Conservation (phyloP, 1,140 invertebrate genomes). For the Drosophila nebulosa region DNA sequence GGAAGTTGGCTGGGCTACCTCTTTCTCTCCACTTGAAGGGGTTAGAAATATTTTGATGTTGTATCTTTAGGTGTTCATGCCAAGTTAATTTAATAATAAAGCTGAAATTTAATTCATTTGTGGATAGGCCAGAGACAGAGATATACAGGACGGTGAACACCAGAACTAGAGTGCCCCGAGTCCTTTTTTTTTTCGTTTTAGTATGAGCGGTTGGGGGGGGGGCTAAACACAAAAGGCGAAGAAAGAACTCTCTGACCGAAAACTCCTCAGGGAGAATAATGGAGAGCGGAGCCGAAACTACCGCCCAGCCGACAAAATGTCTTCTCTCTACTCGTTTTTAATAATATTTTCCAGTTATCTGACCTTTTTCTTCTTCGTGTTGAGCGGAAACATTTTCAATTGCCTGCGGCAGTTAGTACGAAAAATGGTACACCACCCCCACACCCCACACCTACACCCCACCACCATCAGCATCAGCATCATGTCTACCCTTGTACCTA, state of each 20-base stretch:
- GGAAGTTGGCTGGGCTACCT: not conserved
- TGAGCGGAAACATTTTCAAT: conserved; percentile 27
- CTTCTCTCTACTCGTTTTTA: conserved; percentile 70
- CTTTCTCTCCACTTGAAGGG: conserved; percentile 33
- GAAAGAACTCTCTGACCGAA: conserved; percentile 14
- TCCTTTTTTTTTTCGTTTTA: conserved; percentile 16
- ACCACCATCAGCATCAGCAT: not conserved
- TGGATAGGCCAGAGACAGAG: conserved; percentile 62
- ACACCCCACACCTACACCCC: not conserved
- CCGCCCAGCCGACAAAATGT: conserved; percentile 9
- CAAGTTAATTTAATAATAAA: conserved; percentile 81
- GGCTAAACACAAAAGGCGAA: not conserved
- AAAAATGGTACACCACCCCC: not conserved
- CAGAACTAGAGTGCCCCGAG: conserved; percentile 7
- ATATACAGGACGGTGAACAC: conserved; percentile 1
- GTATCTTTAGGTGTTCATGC: conserved; percentile 80
- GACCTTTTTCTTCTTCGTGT: conserved; percentile 65
- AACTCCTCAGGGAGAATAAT: conserved; percentile 61
- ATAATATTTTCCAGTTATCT: conserved; percentile 79
- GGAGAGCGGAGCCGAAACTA: conserved; percentile 9
- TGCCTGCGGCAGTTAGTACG: conserved; percentile 28
- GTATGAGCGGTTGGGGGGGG: not conserved
- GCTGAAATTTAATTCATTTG: conserved; percentile 80
- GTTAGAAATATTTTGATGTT: conserved; percentile 63
- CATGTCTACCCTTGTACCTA: not conserved